Conservation (phyloP, 1,140 invertebrate species). For the Zophobas atratus region DNA sequence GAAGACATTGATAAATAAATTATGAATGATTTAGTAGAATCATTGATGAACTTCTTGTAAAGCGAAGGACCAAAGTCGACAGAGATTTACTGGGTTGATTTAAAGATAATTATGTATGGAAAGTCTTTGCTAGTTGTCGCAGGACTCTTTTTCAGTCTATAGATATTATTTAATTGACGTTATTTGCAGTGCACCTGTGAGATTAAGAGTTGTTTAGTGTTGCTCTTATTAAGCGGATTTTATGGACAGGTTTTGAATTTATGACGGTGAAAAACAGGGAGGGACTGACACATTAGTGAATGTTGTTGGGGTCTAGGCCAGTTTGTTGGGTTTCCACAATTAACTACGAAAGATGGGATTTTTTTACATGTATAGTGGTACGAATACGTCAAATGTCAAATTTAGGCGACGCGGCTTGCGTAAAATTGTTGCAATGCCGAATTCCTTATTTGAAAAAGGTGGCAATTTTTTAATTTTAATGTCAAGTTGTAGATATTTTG, state of each 20-base stretch:
- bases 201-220: slow-evolving; percentile 33
- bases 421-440: too few species aligned
- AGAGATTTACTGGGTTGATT: slow-evolving; percentile 1
- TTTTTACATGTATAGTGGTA: too few species aligned
- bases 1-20: background rate
- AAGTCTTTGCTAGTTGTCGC: background rate
- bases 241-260: slow-evolving; percentile 21
- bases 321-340: background rate
- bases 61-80: background rate
- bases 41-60: background rate
- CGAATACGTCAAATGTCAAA: too few species aligned
- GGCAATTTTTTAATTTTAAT: too few species aligned
- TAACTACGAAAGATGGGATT: too few species aligned
- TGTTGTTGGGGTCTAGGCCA: slow-evolving; percentile 11
- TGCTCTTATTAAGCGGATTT: slow-evolving; percentile 24
- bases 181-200: slow-evolving; percentile 35
- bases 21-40: too few species aligned
- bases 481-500: too few species aligned
- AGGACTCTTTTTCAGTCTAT: slow-evolving; percentile 20
- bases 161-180: slow-evolving; percentile 43
- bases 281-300: background rate
- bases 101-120: slow-evolving; percentile 15
- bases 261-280: slow-evolving; percentile 15
- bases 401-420: too few species aligned
- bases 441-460: too few species aligned